Conservation (phyloP, 2,113 vertebrate genomes). For the Sander vitreus region DNA sequence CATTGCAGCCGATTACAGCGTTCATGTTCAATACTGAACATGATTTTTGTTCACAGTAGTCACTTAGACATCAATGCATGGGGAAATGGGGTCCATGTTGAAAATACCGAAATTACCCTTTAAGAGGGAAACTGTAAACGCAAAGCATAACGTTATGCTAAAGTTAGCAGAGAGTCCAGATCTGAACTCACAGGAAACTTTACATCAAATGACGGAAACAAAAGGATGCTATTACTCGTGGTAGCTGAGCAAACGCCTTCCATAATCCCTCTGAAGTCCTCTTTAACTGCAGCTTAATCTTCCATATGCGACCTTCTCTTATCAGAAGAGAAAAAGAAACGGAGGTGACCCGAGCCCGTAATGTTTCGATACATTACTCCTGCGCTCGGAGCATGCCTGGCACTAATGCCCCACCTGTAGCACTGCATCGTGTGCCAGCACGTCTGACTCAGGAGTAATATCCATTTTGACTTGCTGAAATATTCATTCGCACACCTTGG, state of each 20-base stretch:
- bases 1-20: no score
- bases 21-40: no score
- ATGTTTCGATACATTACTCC: constrained; percentile 56
- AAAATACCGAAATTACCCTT: neutral
- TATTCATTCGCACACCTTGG: constrained; percentile 79
- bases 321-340: neutral
- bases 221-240: neutral
- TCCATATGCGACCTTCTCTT: constrained; percentile 16
- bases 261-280: neutral
- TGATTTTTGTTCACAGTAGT: no score
- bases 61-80: no score
- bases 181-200: neutral
- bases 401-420: constrained; percentile 72
- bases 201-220: neutral
- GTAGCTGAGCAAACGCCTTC: constrained; percentile 8
- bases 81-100: no score
- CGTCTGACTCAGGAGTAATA: constrained; percentile 72
- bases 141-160: neutral
- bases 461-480: constrained; percentile 81
- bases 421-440: constrained; percentile 60
- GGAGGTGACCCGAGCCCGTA: constrained; percentile 34
- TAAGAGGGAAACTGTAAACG: neutral
- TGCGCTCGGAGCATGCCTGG: constrained; percentile 36
- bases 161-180: neutral
- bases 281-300: constrained; percentile 18